Evolutionary conservation across 2,888 invertebrate genomes (phyloP).

Genomic region (Nasonovia ribisnigri): DNA sequence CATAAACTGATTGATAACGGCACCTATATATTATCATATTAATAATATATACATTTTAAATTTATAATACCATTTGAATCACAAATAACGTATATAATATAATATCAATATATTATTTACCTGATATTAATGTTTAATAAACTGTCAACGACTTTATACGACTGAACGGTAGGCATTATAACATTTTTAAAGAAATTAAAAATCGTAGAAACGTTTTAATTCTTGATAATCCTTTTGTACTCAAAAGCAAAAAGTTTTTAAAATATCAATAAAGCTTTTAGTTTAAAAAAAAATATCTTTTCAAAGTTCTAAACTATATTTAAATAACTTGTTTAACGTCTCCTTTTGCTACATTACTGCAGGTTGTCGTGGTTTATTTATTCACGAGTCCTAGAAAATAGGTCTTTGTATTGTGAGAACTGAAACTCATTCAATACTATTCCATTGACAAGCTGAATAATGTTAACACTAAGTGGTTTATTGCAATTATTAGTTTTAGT

Average conservation of each 20-base stretch:
- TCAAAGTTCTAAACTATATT: not conserved
- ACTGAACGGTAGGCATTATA: not conserved
- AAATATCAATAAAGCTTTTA: conserved; percentile 21
- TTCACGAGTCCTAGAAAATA: not conserved
- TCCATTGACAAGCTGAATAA: not conserved
- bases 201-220: not conserved
- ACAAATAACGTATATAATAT: not conserved
- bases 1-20: not conserved
- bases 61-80: not conserved
- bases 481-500: not conserved
- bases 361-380: not conserved
- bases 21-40: not conserved
- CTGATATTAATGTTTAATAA: not conserved
- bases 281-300: not conserved
- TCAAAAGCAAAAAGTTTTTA: conserved; percentile 18
- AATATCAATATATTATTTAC: not conserved
- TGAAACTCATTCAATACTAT: not conserved
- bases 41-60: not conserved
- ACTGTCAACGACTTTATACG: not conserved
- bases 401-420: not conserved
- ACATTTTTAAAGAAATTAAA: conserved; percentile 3
- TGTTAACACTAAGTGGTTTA: not conserved
- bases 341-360: not conserved
- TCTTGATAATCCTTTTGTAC: not conserved
- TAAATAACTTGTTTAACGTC: not conserved